A percentile compares a stretch with the other conserved stretches of the same genome.
Conservation (phyloP, 2,797 vertebrate species). For the Falco columbarius region DNA sequence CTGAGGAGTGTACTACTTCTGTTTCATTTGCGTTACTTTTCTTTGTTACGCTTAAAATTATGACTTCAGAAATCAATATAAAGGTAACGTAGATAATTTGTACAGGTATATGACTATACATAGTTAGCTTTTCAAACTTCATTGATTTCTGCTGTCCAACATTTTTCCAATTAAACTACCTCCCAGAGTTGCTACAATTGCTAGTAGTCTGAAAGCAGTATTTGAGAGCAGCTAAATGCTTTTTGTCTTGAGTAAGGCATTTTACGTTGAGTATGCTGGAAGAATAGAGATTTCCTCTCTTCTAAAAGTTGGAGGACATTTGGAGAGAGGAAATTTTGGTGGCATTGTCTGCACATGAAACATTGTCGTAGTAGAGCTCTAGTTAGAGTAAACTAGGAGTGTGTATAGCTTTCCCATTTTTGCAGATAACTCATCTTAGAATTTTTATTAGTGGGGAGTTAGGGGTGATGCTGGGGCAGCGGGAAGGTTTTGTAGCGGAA, state of each 20-base stretch:
- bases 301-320: background rate
- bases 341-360: background rate
- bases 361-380: fast-evolving
- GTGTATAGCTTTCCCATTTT: background rate
- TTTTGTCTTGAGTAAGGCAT: background rate
- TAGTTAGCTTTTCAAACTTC: background rate
- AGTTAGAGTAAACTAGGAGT: background rate
- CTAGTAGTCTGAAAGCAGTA: background rate
- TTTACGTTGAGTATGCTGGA: fast-evolving
- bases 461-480: background rate
- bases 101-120: background rate
- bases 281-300: background rate
- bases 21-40: background rate
- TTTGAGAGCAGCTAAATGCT: background rate
- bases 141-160: background rate
- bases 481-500: background rate
- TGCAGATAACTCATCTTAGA: background rate
- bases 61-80: background rate
- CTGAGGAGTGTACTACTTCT: background rate
- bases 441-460: background rate
- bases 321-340: background rate
- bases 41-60: background rate
- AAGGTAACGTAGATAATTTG: background rate
- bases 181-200: background rate
- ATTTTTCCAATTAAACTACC: background rate